Evolutionary conservation across 2,888 invertebrate species (phyloP), one percentile per base, ranked within the genome.

Genomic region (Sialis lutaria): DNA sequence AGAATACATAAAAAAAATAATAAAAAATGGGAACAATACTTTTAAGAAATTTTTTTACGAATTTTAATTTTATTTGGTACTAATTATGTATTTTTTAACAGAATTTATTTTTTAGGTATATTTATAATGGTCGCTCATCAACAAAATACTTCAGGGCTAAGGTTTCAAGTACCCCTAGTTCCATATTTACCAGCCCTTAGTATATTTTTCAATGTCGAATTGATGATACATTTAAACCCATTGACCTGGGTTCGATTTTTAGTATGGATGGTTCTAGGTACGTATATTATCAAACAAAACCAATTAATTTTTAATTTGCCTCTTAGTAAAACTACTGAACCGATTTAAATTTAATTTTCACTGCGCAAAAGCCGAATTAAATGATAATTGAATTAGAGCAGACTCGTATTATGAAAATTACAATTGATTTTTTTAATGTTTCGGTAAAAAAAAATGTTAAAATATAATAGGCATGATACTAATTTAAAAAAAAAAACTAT

Each of bases 221-320:
- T 90, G 46, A 89, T 90, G 85, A 77, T 84, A 33, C 84, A 86
- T 55, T 67, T 90, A 46, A 84, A 85, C 52, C 70, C 77, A 1
- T 64, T 86, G 13, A 89, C 89, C 1, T 90, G 89, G 89, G 67
- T 86, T 5, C 70, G 89, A 37, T 89, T 90, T 60, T 75, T 84
- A 54, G 78, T 87, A 42, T 90, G 90, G 90, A 87, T 90, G 74
- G 73, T 81, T 40, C 61, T 88, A 49, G 89, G 89, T 77, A 64
- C 67, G 69, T 51, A 34, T 40, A 46, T 34, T 33, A 32, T 47
- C n/a, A n/a, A n/a, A 22, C 22, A 22, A 22, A 2, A 22, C 4
- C 22, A 22, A 2, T 22, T 22, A 2, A 22, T 22, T 22, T 22
- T 22, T 22, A 22, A 2, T 22, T 22, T 22, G 22, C 4, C 22